Evolutionary conservation across 1,140 invertebrate species (phyloP), one percentile per base, ranked within the genome.

Genomic region (Odontomachus brunneus): DNA sequence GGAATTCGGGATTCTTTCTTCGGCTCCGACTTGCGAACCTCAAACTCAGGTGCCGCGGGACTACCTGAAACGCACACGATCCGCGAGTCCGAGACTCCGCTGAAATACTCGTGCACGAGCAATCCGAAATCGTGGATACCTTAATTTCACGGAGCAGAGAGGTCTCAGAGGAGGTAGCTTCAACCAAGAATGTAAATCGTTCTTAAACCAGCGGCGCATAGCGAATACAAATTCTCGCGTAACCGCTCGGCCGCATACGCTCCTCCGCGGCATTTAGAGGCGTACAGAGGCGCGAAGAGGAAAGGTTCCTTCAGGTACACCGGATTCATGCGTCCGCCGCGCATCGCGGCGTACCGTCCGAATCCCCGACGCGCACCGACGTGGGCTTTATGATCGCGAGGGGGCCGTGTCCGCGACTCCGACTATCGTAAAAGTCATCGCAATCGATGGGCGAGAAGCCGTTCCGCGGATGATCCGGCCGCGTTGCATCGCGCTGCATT

Each of bases 371-470:
- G 29, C 44, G 33, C 15, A 29, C 82, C 62, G 57, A 62, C 63
- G 83, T 83, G 81, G 90, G 48, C 88, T 92, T 93, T 93, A 93
- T 90, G 92, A 91, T 90, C 88, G 88, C 88, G 86, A 90, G 86
- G 88, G 90, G 86, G 86, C 87, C 87, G 78, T 38, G 83, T 62
- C 78, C 51, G n/a, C n/a, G n/a, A n/a, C 38, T 44, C 38, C 55
- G 89, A 89, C 88, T 90, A 91, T 93, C 91, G 91, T 92, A 92
- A 92, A 93, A 92, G 84, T 89, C 91, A 92, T 92, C 91, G 90
- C 90, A 89, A 93, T 92, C 91, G 92, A 92, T 91, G 91, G 84
- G 87, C 84, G 89, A 92, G 91, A 89, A 91, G 86, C 84, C 71
- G 44, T 66, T 76, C 67, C 24, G 66, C 59, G 48, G 85, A 84